phyloP scores from a whole-genome alignment of 2,113 vertebrate genomes.

The Mungos mungo region DNA sequence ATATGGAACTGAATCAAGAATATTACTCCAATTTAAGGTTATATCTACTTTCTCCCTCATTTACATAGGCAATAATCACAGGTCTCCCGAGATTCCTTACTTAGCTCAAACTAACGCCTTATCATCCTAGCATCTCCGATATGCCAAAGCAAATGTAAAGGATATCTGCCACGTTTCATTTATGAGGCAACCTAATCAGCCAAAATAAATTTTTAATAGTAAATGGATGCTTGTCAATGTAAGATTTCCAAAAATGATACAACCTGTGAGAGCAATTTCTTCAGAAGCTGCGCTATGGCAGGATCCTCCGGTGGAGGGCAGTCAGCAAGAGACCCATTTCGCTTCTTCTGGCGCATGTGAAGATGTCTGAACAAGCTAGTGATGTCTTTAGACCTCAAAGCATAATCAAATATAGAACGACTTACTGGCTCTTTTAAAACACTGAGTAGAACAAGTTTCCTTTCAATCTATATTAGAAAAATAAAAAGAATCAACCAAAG shows the following conservation, averaged over 20 bases:
- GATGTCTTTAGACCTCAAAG: slow-evolving; percentile 96
- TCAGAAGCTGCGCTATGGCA: slow-evolving; percentile 94
- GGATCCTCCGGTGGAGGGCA: slow-evolving; percentile 95
- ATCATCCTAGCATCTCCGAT: background rate
- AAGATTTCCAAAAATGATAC: background rate
- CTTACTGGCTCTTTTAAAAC: slow-evolving; percentile 97
- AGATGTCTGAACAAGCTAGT: slow-evolving; percentile 94
- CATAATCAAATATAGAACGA: slow-evolving; percentile 98
- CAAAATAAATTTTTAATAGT: background rate
- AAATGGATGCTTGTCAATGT: background rate
- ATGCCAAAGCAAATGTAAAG: background rate
- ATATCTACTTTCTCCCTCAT: background rate
- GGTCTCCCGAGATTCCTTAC: background rate
- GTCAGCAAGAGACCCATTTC: slow-evolving; percentile 90
- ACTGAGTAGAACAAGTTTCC: slow-evolving; percentile 96
- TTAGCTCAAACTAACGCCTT: background rate
- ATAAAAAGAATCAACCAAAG: slow-evolving; percentile 35
- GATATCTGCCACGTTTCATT: background rate
- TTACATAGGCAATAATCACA: background rate
- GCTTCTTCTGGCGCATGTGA: slow-evolving; percentile 94
- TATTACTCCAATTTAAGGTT: slow-evolving; percentile 2
- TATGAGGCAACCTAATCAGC: background rate
- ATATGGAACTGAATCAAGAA: background rate
- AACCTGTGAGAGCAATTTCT: slow-evolving; percentile 98
- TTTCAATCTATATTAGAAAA: slow-evolving; percentile 91